phyloP scores from a whole-genome alignment of 2,113 vertebrate species.

The Channa argus region DNA sequence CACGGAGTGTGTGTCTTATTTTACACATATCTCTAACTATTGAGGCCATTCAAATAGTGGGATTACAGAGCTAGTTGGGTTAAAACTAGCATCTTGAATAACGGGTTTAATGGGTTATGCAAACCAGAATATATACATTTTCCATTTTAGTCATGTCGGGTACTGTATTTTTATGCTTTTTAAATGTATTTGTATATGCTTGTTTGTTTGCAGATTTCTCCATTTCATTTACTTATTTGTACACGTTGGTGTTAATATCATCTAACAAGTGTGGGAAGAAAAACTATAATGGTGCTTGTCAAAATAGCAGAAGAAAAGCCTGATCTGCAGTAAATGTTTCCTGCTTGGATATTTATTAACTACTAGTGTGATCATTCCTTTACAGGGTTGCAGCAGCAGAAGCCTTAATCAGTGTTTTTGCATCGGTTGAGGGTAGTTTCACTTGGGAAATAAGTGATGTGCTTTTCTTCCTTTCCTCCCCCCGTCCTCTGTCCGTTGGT shows the following conservation, averaged over 20 bases:
- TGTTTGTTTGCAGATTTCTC: conserved; percentile 43
- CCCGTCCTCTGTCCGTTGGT: conserved; percentile 39
- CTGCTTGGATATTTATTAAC: conserved; percentile 70
- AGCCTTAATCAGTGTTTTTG: conserved; percentile 49
- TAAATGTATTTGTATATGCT: conserved; percentile 29
- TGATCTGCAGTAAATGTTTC: conserved; percentile 34
- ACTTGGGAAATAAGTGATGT: conserved; percentile 38
- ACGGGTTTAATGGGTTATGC: conserved; percentile 21
- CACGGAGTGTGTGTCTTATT: too few relatives aligned
- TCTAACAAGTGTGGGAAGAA: conserved; percentile 37
- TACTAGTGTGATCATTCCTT: conserved; percentile 49
- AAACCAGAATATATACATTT: conserved; percentile 23
- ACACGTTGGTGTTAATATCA: conserved; percentile 57
- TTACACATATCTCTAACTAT: too few relatives aligned
- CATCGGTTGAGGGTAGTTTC: conserved; percentile 47
- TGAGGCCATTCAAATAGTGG: too few relatives aligned
- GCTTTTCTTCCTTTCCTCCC: conserved; percentile 16
- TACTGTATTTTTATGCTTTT: conserved; percentile 40
- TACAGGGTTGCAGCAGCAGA: conserved; percentile 30
- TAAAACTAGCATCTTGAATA: too few relatives aligned
- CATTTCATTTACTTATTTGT: conserved; percentile 62
- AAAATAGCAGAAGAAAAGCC: conserved; percentile 59
- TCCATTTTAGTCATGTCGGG: conserved; percentile 24
- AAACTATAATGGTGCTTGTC: conserved; percentile 47
- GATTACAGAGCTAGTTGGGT: too few relatives aligned